Base-by-base conservation (phyloP, 1,140 invertebrate species). In the Lucilia sericata region DNA sequence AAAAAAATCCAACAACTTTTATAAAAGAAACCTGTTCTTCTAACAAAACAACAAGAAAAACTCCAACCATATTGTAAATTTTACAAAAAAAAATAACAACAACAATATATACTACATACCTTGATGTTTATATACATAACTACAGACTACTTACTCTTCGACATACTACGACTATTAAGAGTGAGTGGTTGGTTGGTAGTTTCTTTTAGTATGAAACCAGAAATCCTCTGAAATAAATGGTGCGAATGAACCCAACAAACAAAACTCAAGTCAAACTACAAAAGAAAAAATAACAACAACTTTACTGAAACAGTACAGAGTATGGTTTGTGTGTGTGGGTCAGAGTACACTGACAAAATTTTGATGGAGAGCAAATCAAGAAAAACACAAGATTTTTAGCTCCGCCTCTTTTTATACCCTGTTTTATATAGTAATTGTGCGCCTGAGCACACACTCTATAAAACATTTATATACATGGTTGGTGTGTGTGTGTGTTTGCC, bases 381-480 rank as follows among this genome's bases (percentile, higher is more conserved):
- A 3, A 42, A 42, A 42, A 42, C 42, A 42, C 30, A 47, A 78
- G 25, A 49, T 70, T 51, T 78, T 49, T 36, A 65, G 55, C 81
- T 82, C 81, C 81, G 81, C 81, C 81, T 70, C 25, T 65, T 30
- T 65, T 82, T 70, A 82, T 82, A 65, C 81, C 25, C 51, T 42
- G 42, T 17, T 47, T 78, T n/a, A 49, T 10, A 21, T 17, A 70
- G 10, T 81, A 42, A 51, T 7, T 84, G 83, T 84, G 34, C 51
- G 76, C 76, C 30, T 78, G 74, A 78, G 83, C 74, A 81, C 76
- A 55, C 74, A 87, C 84, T 76, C 30, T 49, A 10, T 34, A 21
- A n/a, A 19, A 30, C 21, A 30, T 30, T 30, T n/a, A 70, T n/a
- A 82, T 76, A 85, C 9, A 83, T 51, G 51, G 51, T 34, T 10